A percentile compares a stretch with the other conserved stretches of the same genome.
Evolutionary conservation across 2,113 vertebrate genomes (phyloP).

Genomic region (Actenoides hombroni): DNA sequence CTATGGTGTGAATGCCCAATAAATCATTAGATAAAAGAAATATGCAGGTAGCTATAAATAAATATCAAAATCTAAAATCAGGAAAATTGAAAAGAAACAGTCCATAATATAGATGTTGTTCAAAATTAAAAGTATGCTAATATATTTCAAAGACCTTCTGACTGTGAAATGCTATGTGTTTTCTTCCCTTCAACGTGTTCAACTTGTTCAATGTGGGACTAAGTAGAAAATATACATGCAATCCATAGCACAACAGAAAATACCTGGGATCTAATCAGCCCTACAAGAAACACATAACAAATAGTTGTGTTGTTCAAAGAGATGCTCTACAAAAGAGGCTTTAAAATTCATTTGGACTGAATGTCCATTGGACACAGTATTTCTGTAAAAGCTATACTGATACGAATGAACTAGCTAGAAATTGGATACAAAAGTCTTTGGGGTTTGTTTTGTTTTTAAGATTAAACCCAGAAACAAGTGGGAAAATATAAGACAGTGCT

Average conservation of each 20-base stretch:
- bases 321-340: neutral
- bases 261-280: neutral
- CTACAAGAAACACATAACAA: neutral
- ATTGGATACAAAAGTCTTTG: neutral
- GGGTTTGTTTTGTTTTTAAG: neutral
- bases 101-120: neutral
- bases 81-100: neutral
- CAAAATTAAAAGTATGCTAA: neutral
- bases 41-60: neutral
- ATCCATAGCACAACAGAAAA: neutral
- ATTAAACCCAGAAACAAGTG: neutral
- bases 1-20: neutral
- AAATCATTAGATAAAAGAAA: neutral
- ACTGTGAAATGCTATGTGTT: neutral
- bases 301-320: neutral
- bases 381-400: neutral
- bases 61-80: neutral
- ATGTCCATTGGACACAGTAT: neutral
- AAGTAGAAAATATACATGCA: neutral
- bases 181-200: neutral
- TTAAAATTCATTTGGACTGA: neutral
- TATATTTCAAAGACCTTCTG: neutral
- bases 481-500: neutral
- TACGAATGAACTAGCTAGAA: neutral
- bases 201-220: neutral